A percentile compares a stretch with the other conserved stretches of the same genome.
These are phyloP conservation scores for Lethenteron reissneri DNA, from an alignment of 2,113 vertebrate species.

Conservation along the genomic window DNA sequence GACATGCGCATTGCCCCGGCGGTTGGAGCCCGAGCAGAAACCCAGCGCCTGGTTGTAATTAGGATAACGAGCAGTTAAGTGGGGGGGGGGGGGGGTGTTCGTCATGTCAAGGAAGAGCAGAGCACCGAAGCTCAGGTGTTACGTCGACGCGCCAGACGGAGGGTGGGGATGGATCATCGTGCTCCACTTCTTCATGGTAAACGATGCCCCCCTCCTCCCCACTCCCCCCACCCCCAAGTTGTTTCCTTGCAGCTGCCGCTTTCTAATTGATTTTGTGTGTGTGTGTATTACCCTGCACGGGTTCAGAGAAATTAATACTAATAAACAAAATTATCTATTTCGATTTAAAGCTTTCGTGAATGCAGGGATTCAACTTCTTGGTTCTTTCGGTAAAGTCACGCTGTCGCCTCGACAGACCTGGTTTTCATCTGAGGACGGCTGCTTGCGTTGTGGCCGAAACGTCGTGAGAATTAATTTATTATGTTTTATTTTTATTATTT, in stretches of 20 bases:
- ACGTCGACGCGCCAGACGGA: conserved; percentile 27
- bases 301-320: not conserved
- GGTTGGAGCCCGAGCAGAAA: not conserved
- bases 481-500: too few relatives aligned
- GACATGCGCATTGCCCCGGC: not conserved
- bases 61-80: not conserved
- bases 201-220: not conserved
- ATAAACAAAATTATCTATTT: too few relatives aligned
- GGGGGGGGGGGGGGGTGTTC: not conserved
- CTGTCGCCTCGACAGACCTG: too few relatives aligned
- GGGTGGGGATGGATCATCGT: conserved; percentile 72
- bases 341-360: too few relatives aligned
- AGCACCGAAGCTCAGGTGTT: conserved; percentile 12
- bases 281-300: not conserved
- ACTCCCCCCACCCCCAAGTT: too few relatives aligned
- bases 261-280: not conserved
- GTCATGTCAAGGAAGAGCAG: not conserved
- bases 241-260: too few relatives aligned
- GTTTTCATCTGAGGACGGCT: too few relatives aligned
- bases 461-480: too few relatives aligned
- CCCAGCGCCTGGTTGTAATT: not conserved
- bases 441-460: too few relatives aligned
- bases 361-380: too few relatives aligned
- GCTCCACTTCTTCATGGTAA: conserved; percentile 75
- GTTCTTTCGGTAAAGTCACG: too few relatives aligned